phyloP scores from a whole-genome alignment of 2,888 invertebrate species.

The Stomorhina lunata region DNA sequence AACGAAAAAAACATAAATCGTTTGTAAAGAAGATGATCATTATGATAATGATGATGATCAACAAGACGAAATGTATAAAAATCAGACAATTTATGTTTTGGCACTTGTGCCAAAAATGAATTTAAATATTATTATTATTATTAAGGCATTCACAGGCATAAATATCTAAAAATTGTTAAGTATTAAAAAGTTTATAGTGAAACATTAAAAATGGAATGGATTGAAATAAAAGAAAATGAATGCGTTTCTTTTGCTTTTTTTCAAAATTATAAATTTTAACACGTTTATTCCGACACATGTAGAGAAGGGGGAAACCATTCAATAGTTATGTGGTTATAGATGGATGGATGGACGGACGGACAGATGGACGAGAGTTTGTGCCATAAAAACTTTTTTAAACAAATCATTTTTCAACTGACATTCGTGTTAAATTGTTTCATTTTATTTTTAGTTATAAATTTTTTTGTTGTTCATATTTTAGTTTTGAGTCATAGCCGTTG shows the following conservation, averaged over 20 bases:
- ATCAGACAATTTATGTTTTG: constrained; percentile 51
- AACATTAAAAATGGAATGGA: constrained; percentile 41
- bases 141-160: not conserved
- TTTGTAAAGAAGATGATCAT: constrained; percentile 15
- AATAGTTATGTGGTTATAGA: too few species aligned
- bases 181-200: constrained; percentile 2
- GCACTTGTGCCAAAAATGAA: constrained; percentile 58
- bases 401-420: constrained; percentile 57
- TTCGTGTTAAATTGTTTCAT: constrained; percentile 47
- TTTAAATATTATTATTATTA: constrained; percentile 2
- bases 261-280: constrained; percentile 35
- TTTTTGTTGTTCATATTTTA: constrained; percentile 19
- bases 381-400: constrained; percentile 40
- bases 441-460: not conserved
- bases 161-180: not conserved
- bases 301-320: not conserved
- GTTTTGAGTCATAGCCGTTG: constrained; percentile 54
- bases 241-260: too few species aligned
- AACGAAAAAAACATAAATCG: not conserved
- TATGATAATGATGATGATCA: not conserved
- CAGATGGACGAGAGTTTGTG: not conserved
- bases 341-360: too few species aligned
- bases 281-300: constrained; percentile 13
- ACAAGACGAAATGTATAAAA: not conserved
- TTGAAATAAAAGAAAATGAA: too few species aligned